These are phyloP conservation scores for Melanocharis versteri DNA, from an alignment of 2,113 vertebrate genomes.

Conservation along the genomic window DNA sequence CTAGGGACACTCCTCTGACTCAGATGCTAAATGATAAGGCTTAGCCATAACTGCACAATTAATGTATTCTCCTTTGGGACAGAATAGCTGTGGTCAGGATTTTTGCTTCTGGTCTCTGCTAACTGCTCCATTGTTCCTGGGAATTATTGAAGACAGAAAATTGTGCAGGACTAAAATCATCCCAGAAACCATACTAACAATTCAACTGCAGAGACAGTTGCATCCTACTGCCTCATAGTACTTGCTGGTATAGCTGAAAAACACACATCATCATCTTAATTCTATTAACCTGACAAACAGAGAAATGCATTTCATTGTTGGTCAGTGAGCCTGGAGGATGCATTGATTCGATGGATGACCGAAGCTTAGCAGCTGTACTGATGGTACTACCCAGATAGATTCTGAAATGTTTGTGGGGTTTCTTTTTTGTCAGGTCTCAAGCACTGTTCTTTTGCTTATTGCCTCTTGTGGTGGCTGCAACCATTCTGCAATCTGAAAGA, in stretches of 20 bases:
- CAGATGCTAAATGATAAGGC: not conserved
- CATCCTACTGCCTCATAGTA: not conserved
- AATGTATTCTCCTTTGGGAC: not conserved
- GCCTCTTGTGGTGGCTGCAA: not conserved
- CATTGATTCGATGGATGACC: fast-evolving
- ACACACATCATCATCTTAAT: not conserved
- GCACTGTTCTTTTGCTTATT: not conserved
- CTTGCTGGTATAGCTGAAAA: not conserved
- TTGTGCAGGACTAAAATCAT: not conserved
- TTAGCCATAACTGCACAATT: not conserved
- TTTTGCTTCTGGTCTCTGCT: not conserved
- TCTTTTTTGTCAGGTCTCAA: not conserved
- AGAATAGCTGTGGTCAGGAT: not conserved
- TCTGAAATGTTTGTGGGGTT: not conserved
- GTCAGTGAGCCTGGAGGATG: not conserved
- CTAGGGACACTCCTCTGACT: not conserved
- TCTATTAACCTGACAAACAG: not conserved
- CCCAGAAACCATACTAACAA: not conserved
- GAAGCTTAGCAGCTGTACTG: not conserved
- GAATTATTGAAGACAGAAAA: not conserved
- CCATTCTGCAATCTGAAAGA: not conserved
- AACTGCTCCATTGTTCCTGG: not conserved
- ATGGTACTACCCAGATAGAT: not conserved
- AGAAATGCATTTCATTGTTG: not conserved
- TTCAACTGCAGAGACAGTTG: not conserved